phyloP scores from a whole-genome alignment of 2,888 invertebrate species.

The Lycocerus yunnanus region DNA sequence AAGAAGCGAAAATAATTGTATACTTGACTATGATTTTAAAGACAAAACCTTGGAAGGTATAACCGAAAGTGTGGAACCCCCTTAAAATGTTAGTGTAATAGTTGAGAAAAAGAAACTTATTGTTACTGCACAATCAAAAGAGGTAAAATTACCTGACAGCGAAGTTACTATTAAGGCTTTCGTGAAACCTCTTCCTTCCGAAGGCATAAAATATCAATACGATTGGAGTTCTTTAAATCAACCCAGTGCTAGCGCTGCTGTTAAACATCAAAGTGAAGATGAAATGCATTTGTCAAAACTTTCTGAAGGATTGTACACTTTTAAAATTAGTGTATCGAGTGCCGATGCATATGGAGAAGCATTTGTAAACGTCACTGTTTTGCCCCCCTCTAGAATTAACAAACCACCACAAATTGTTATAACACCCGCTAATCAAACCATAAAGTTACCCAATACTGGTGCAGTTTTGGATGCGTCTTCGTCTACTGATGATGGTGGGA shows the following conservation, averaged over 20 bases:
- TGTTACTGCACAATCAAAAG: constrained; percentile 77
- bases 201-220: constrained; percentile 80
- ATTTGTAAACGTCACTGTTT: constrained; percentile 87
- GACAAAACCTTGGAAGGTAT: constrained; percentile 40
- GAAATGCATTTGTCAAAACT: constrained; percentile 83
- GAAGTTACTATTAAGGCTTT: constrained; percentile 83
- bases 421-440: constrained; percentile 81
- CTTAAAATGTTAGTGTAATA: constrained; percentile 42
- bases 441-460: constrained; percentile 87
- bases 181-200: constrained; percentile 75
- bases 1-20: constrained; percentile 53
- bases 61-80: constrained; percentile 39
- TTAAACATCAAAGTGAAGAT: constrained; percentile 82
- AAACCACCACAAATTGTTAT: constrained; percentile 84
- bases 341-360: constrained; percentile 78
- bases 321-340: constrained; percentile 82
- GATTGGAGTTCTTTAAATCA: constrained; percentile 87
- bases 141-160: constrained; percentile 80
- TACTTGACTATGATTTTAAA: constrained; percentile 50
- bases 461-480: constrained; percentile 84
- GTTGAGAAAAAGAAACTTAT: constrained; percentile 68
- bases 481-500: constrained; percentile 75
- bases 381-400: constrained; percentile 83
- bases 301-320: constrained; percentile 85
- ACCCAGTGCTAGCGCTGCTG: constrained; percentile 74